Evolutionary conservation across 2,888 invertebrate genomes (phyloP).

Genomic region (Apotomis turbidana): DNA sequence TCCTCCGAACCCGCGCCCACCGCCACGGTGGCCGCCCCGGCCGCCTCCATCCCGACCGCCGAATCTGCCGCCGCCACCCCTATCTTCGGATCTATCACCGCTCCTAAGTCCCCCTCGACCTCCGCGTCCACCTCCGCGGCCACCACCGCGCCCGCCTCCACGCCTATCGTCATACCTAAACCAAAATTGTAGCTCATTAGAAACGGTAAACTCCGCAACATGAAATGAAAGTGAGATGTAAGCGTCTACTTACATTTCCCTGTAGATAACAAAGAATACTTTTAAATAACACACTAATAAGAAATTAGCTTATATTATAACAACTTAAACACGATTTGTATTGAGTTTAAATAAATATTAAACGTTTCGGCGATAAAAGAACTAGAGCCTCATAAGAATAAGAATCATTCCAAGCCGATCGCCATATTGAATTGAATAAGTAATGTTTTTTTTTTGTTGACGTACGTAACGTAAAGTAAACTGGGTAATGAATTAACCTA

Average conservation of each 20-base stretch:
- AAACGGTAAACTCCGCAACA: conserved; percentile 33
- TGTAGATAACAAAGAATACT: conserved; percentile 21
- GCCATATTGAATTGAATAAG: conserved; percentile 53
- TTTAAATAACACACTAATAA: conserved; percentile 21
- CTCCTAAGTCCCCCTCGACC: conserved; percentile 57
- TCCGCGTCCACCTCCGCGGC: conserved; percentile 64
- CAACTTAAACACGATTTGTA: conserved; percentile 11
- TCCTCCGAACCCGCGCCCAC: conserved; percentile 66
- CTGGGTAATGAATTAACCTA: no score
- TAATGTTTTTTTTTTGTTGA: conserved; percentile 31
- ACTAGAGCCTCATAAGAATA: conserved; percentile 29
- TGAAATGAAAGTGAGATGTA: conserved; percentile 36
- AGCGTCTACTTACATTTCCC: conserved; percentile 61
- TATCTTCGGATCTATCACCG: conserved; percentile 75
- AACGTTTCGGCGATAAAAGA: conserved; percentile 1
- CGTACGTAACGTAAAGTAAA: not conserved
- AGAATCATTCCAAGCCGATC: conserved; percentile 47
- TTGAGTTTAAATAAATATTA: conserved; percentile 17
- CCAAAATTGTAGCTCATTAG: conserved; percentile 42
- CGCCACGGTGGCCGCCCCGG: conserved; percentile 62
- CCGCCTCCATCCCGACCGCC: conserved; percentile 58
- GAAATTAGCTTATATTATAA: conserved; percentile 11
- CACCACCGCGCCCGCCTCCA: conserved; percentile 76
- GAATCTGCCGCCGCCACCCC: conserved; percentile 68
- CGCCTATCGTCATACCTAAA: conserved; percentile 82